Conservation (phyloP, 2,888 invertebrate genomes). For the Luffia ferchaultella region DNA sequence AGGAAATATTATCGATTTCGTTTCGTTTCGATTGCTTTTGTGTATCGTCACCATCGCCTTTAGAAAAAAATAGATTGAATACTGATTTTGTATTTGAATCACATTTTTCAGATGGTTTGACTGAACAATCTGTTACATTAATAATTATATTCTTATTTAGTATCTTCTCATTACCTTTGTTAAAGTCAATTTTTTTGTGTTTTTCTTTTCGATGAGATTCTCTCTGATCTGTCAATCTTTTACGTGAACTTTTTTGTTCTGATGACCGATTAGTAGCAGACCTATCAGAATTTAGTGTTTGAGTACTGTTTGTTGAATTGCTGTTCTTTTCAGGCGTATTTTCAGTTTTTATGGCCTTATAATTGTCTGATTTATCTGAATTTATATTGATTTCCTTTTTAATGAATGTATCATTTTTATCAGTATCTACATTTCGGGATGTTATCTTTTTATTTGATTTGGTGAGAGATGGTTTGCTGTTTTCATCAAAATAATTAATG, state of each 20-base stretch:
- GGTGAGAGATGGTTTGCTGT: background rate
- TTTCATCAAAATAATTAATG: no score
- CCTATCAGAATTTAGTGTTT: background rate
- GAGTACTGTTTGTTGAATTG: background rate
- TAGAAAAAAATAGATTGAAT: constrained; percentile 29
- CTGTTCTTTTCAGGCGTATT: background rate
- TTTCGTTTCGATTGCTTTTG: constrained; percentile 27
- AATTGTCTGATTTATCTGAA: background rate
- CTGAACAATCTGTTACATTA: constrained; percentile 24
- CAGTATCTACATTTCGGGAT: background rate
- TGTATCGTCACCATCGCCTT: constrained; percentile 22
- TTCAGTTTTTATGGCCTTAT: background rate
- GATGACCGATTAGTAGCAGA: constrained; percentile 4
- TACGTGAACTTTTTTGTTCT: constrained; percentile 30
- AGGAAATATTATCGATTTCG: constrained; percentile 28
- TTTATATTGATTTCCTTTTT: background rate
- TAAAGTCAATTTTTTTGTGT: constrained; percentile 43
- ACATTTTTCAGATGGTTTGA: constrained; percentile 28
- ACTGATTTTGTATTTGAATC: constrained; percentile 27
- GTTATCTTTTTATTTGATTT: background rate
- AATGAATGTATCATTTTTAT: background rate
- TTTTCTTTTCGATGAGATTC: constrained; percentile 57
- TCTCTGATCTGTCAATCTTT: constrained; percentile 46
- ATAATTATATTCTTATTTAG: constrained; percentile 25
- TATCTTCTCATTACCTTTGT: constrained; percentile 23